Conservation (phyloP, 1,140 invertebrate species). For the Drosophila ercepeae region DNA sequence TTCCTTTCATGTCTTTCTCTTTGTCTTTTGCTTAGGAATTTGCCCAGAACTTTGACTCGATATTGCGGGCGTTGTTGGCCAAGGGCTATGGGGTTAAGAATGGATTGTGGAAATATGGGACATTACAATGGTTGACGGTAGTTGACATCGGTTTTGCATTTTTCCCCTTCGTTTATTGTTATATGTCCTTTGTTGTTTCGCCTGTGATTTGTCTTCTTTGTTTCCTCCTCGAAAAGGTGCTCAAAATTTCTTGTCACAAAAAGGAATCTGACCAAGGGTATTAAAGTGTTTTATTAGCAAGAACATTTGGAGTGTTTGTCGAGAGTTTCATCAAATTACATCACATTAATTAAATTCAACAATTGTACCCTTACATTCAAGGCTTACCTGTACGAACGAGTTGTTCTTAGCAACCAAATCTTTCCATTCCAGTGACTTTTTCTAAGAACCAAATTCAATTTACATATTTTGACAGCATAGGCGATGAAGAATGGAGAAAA, state of each 20-base stretch:
- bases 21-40: constrained; percentile 54
- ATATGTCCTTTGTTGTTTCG: constrained; percentile 24
- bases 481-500: constrained; percentile 8
- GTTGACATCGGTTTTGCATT: constrained; percentile 43
- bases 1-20: constrained; percentile 48
- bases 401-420: constrained; percentile 26
- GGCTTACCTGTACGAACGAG: constrained; percentile 50
- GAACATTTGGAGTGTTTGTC: not conserved
- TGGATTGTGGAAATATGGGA: constrained; percentile 3
- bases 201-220: constrained; percentile 33
- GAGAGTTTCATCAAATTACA: not conserved
- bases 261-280: not conserved
- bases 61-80: constrained; percentile 25
- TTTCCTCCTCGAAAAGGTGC: not conserved
- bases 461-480: constrained; percentile 64
- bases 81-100: constrained; percentile 15
- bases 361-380: not conserved
- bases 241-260: not conserved
- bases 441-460: constrained; percentile 62
- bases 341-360: not conserved
- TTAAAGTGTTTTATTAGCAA: not conserved
- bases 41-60: constrained; percentile 39
- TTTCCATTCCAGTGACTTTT: constrained; percentile 63
- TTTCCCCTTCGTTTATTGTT: constrained; percentile 21
- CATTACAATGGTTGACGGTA: constrained; percentile 39